Conservation (phyloP, 2,797 vertebrate species). For the Microcaecilia unicolor region DNA sequence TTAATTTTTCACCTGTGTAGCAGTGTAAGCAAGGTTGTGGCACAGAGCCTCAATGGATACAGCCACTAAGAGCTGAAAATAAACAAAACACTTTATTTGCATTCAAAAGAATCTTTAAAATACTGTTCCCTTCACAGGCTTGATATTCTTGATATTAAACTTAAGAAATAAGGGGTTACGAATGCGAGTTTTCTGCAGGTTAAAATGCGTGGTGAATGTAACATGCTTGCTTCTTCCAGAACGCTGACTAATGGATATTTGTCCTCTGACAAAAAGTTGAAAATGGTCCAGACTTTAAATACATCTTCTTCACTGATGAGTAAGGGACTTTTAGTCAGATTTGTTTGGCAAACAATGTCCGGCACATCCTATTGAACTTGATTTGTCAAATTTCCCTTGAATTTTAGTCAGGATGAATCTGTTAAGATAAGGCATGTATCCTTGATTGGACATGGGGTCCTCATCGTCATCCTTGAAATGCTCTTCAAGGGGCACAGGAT, state of each 20-base stretch:
- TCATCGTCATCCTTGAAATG: constrained; percentile 95
- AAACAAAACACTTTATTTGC: no score
- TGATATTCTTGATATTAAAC: no score
- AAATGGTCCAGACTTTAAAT: constrained; percentile 95
- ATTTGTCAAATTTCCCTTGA: constrained; percentile 82
- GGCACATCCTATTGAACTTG: constrained; percentile 95
- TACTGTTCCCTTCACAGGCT: no score
- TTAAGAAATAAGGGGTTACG: no score
- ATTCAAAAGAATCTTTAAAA: no score
- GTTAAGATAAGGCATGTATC: constrained; percentile 97
- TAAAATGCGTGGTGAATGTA: no score
- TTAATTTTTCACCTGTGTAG: no score
- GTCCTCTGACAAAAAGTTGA: constrained; percentile 96
- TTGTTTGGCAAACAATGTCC: constrained; percentile 86
- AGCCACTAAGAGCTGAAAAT: no score
- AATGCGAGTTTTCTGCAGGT: no score
- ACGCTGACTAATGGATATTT: constrained; percentile 84
- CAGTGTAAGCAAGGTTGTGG: no score
- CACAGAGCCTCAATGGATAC: no score
- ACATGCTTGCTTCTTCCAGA: constrained; percentile 79
- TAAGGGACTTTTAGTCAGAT: constrained; percentile 66
- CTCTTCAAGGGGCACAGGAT: constrained; percentile 90
- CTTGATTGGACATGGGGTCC: constrained; percentile 94
- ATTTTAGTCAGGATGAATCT: constrained; percentile 68
- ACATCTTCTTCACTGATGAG: constrained; percentile 80